Evolutionary conservation across 2,113 vertebrate species (phyloP).

Genomic region (Crotalus helleri): DNA sequence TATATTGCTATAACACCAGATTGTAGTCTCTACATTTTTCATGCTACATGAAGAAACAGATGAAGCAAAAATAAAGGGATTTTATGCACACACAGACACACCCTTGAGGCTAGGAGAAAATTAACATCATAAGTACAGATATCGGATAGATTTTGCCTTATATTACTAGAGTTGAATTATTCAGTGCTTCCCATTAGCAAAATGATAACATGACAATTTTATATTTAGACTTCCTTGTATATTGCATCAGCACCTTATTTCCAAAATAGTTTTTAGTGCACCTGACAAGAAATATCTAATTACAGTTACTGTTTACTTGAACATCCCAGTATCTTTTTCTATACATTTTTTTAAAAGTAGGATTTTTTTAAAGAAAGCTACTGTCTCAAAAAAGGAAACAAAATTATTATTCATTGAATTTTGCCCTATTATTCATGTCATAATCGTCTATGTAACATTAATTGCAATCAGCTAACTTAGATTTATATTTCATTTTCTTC

Average conservation of each 20-base stretch:
- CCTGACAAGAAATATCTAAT: slow-evolving; percentile 64
- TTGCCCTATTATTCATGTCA: neutral
- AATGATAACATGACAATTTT: slow-evolving; percentile 73
- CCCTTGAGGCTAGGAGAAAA: slow-evolving; percentile 71
- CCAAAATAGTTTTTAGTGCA: slow-evolving; percentile 64
- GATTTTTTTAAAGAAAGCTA: neutral
- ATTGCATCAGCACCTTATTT: slow-evolving; percentile 70
- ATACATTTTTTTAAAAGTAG: too few species aligned
- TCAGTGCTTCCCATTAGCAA: slow-evolving; percentile 78
- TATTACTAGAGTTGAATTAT: slow-evolving; percentile 83
- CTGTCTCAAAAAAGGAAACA: neutral
- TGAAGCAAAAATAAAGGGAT: slow-evolving; percentile 63
- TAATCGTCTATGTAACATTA: neutral
- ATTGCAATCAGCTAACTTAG: slow-evolving; percentile 49
- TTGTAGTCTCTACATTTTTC: slow-evolving; percentile 16
- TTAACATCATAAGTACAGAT: slow-evolving; percentile 69
- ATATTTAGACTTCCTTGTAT: slow-evolving; percentile 77
- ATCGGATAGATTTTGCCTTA: slow-evolving; percentile 70
- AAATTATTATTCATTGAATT: neutral
- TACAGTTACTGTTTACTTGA: slow-evolving; percentile 70
- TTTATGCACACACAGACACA: slow-evolving; percentile 66
- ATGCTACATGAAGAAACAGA: slow-evolving; percentile 46
- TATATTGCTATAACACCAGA: slow-evolving; percentile 13
- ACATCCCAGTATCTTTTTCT: slow-evolving; percentile 26
- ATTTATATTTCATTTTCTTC: slow-evolving; percentile 39